These are phyloP conservation scores for Chloropsis hardwickii DNA, from an alignment of 2,113 vertebrate genomes.

Conservation along the genomic window DNA sequence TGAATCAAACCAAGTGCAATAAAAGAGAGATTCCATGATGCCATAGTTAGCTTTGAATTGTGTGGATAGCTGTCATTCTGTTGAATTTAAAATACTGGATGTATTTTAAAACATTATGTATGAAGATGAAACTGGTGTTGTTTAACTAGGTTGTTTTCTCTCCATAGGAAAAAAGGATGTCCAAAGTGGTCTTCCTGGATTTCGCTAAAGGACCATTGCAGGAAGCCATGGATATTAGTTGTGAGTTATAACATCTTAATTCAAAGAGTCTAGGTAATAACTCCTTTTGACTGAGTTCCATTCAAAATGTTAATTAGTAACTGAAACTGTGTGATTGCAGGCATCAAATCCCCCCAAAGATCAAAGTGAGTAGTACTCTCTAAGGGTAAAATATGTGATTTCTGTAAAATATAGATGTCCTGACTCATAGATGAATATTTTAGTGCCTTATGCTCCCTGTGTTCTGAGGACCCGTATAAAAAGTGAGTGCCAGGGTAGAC, in stretches of 20 bases:
- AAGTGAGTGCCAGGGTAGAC: neutral
- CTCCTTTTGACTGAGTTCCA: neutral
- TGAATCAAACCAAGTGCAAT: neutral
- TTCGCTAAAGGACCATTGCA: conserved; percentile 29
- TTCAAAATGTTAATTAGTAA: conserved; percentile 1
- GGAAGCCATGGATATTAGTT: conserved; percentile 18
- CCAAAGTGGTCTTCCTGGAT: conserved; percentile 9
- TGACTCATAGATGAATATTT: neutral
- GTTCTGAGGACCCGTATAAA: neutral
- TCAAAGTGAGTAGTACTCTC: neutral
- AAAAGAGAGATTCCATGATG: neutral
- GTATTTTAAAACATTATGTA: neutral
- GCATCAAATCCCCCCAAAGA: neutral
- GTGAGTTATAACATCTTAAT: conserved; percentile 50
- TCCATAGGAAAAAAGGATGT: conserved; percentile 36
- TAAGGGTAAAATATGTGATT: neutral
- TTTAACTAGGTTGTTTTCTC: conserved; percentile 14
- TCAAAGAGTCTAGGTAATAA: conserved; percentile 14
- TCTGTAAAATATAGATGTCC: neutral
- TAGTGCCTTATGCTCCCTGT: neutral
- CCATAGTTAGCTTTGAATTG: neutral
- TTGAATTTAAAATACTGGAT: neutral
- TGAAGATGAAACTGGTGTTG: neutral
- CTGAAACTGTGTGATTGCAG: neutral
- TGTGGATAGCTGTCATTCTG: neutral